Base-by-base conservation (phyloP, 2,888 invertebrate species). In the Athalia circularis region DNA sequence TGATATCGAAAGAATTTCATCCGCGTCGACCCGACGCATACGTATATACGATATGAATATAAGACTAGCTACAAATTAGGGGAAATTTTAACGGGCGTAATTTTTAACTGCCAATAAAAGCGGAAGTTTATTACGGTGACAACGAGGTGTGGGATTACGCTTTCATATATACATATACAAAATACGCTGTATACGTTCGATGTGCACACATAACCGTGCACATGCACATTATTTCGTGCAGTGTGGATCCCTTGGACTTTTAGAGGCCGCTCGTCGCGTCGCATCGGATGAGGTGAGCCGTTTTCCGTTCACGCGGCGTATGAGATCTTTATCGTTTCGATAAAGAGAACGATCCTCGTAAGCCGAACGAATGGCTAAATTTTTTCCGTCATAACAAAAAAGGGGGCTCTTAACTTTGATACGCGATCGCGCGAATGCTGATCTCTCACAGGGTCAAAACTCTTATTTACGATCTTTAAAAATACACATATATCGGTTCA, bases 401-500 rank as follows among this genome's bases (percentile, higher is more conserved):
- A 48, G 59, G 7, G 11, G 11, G 50, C 13, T 72, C 59, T 43
- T 11, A 13, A 47, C 8, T 72, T 72, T 59, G 72, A 72, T 72
- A 5, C 13, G 50, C 47, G 43, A 9, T 50, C 65, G 29, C 2
- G 29, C 29, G 29, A 29, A 29, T 29, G 29, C 64, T 54, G 64
- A 76, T 76, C 75, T 29, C 29, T 29, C 29, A 29, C 64, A 64
- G 6, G 75, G 54, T 62, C 62, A 43, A 62, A 15, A 52, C 45
- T 72, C n/a, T 64, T 64, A 13, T 83, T 85, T 84, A 84, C 80
- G 82, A 83, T 80, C 84, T 80, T 79, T 83, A 80, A 79, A 72
- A 59, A 48, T 65, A 68, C n/a, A n/a, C n/a, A n/a, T 80, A 5
- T 5, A n/a, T 52, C 50, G 52, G 15, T 52, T 29, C 29, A 52